These are phyloP conservation scores for Plagodis dolabraria DNA, from an alignment of 2,888 invertebrate species.

Conservation along the genomic window DNA sequence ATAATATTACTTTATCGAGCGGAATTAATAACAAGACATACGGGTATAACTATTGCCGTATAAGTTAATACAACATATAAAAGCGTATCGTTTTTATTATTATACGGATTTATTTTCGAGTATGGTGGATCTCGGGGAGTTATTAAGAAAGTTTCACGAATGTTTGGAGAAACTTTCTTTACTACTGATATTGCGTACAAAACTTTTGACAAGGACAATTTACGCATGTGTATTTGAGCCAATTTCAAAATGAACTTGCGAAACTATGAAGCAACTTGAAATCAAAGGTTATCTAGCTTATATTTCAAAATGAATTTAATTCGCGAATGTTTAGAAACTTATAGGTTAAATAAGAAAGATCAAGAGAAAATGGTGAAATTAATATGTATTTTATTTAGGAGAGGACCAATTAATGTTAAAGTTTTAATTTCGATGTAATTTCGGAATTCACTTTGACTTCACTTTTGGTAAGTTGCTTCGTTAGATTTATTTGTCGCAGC, in stretches of 20 bases:
- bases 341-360: too few relatives aligned
- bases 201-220: slow-evolving; percentile 72
- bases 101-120: slow-evolving; percentile 66
- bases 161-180: slow-evolving; percentile 72
- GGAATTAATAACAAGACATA: slow-evolving; percentile 73
- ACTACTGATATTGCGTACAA: slow-evolving; percentile 72
- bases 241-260: slow-evolving; percentile 28
- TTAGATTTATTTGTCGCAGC: slow-evolving; percentile 64
- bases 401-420: too few relatives aligned
- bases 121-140: slow-evolving; percentile 69
- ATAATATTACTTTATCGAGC: slow-evolving; percentile 73
- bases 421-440: background rate
- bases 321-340: too few relatives aligned
- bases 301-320: too few relatives aligned
- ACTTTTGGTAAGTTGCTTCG: slow-evolving; percentile 43
- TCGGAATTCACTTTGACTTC: background rate
- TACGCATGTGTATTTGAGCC: slow-evolving; percentile 51
- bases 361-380: too few relatives aligned
- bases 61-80: slow-evolving; percentile 76
- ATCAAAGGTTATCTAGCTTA: too few relatives aligned
- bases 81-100: slow-evolving; percentile 76
- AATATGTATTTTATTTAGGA: too few relatives aligned
- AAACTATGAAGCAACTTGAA: background rate
- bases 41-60: slow-evolving; percentile 61
- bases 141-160: slow-evolving; percentile 81